Conservation (phyloP, 2,888 invertebrate genomes). For the Cantharis rufa region DNA sequence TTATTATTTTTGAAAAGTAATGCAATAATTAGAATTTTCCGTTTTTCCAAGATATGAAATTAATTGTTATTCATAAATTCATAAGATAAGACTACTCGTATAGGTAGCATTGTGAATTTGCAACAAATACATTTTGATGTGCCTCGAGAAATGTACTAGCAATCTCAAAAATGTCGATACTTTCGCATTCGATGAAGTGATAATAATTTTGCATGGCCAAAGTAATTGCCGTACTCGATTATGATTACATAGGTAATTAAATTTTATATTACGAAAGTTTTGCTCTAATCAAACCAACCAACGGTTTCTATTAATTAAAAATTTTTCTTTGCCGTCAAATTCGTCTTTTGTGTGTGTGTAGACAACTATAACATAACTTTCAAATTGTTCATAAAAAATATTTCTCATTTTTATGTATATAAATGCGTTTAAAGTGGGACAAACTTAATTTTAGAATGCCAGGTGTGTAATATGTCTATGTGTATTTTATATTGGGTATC, state of each 20-base stretch:
- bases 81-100: not conserved
- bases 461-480: conserved; percentile 37
- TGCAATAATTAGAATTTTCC: not conserved
- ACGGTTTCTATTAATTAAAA: conserved; percentile 1
- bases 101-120: not conserved
- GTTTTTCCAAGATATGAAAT: not conserved
- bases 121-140: not conserved
- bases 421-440: conserved; percentile 42
- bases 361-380: conserved; percentile 10
- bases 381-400: conserved; percentile 11
- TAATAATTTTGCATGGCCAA: not conserved
- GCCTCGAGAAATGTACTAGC: not conserved
- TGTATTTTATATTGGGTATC: conserved; percentile 27
- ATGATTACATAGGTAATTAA: not conserved
- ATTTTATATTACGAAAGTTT: conserved; percentile 2
- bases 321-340: not conserved
- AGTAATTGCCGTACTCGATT: not conserved
- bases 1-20: not conserved
- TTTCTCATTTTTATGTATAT: conserved; percentile 11
- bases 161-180: not conserved
- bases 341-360: not conserved
- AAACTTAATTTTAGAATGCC: conserved; percentile 49
- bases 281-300: not conserved
- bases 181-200: not conserved
- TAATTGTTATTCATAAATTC: not conserved